Conservation (phyloP, 37 sponge, comb jelly and placozoan genomes). For the Mnemiopsis leidyi region DNA sequence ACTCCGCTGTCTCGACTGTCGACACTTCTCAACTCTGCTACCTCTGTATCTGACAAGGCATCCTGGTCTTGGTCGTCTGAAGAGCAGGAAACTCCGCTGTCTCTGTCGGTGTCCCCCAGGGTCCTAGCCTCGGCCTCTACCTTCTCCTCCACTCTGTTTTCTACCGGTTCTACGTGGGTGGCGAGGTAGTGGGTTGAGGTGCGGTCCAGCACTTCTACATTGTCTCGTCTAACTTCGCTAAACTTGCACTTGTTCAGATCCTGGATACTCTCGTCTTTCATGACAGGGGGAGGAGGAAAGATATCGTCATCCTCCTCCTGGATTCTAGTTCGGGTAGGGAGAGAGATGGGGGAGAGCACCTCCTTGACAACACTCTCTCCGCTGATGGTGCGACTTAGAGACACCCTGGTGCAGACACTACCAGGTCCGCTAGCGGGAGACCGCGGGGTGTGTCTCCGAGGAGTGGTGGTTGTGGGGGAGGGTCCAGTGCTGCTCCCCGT, state of each 20-base stretch:
- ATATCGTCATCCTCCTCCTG: not conserved
- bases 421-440: not conserved
- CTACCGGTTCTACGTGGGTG: not conserved
- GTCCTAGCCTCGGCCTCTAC: not conserved
- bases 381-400: not conserved
- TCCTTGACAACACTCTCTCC: conserved; percentile 55
- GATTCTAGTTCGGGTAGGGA: conserved; percentile 12
- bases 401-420: not conserved
- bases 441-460: not conserved
- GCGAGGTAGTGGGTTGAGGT: not conserved
- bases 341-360: conserved; percentile 26
- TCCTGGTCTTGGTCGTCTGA: conserved; percentile 24
- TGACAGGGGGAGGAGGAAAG: not conserved
- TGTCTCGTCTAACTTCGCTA: not conserved
- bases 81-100: conserved; percentile 42
- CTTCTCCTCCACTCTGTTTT: not conserved
- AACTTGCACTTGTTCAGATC: conserved; percentile 21
- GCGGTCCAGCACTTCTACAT: conserved; percentile 20
- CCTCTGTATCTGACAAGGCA: not conserved
- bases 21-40: not conserved
- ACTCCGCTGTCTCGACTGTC: conserved; percentile 14
- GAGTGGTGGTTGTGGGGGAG: not conserved
- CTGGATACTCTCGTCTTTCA: not conserved
- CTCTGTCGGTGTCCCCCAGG: not conserved
- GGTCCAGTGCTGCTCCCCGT: not conserved